phyloP scores from a whole-genome alignment of 2,888 invertebrate species.

The Caenorhabditis uteleia region DNA sequence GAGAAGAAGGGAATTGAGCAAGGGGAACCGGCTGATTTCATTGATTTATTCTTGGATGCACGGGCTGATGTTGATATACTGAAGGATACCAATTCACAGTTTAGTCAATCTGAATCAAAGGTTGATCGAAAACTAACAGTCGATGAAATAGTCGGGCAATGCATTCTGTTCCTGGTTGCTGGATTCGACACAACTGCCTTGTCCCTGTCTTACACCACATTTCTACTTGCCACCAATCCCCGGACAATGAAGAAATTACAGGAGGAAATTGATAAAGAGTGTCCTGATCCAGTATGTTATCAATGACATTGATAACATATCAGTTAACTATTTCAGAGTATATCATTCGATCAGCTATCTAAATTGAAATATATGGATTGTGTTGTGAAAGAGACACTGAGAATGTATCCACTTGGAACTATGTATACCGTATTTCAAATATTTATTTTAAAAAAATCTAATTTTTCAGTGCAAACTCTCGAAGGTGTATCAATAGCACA shows the following conservation, averaged over 20 bases:
- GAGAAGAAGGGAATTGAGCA: conserved; percentile 18
- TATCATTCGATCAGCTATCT: conserved; percentile 33
- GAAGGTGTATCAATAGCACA: conserved; percentile 40
- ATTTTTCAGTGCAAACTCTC: conserved; percentile 31
- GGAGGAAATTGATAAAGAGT: conserved; percentile 36
- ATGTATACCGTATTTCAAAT: too few species aligned
- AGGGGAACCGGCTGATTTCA: conserved; percentile 46
- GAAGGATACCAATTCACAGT: conserved; percentile 8
- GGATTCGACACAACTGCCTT: conserved; percentile 74
- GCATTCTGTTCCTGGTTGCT: conserved; percentile 72
- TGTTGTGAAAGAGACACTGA: conserved; percentile 45
- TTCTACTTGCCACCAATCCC: conserved; percentile 71
- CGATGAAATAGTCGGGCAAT: conserved; percentile 69
- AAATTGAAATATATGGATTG: conserved; percentile 48
- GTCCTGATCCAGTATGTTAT: conserved; percentile 9
- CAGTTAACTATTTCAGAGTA: conserved; percentile 28
- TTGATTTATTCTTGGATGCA: conserved; percentile 57
- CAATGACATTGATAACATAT: too few species aligned
- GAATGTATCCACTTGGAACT: conserved; percentile 46
- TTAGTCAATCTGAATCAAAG: conserved; percentile 10
- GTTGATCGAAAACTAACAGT: conserved; percentile 20
- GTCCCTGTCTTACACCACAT: conserved; percentile 71
- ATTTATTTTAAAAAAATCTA: too few species aligned
- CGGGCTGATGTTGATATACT: conserved; percentile 35
- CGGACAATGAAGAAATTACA: conserved; percentile 32